Evolutionary conservation across 53 echinoderm and acorn worm genomes (phyloP).

Genomic region (Holothuria scabra): DNA sequence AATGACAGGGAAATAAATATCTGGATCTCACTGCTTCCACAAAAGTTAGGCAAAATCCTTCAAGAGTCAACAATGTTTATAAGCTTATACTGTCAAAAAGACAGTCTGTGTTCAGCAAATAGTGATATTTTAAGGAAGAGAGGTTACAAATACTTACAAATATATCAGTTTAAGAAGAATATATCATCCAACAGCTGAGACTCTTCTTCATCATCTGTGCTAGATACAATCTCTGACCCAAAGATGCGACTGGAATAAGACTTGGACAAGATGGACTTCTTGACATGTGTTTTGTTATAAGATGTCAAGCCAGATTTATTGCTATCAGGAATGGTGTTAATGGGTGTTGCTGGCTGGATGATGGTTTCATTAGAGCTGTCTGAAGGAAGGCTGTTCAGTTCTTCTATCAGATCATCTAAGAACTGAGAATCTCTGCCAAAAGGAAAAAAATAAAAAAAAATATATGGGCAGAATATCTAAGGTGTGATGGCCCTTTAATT

Average conservation of each 20-base stretch:
- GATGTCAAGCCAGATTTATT: background rate
- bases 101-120: no score
- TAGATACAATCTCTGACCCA: slow-evolving; percentile 32
- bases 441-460: background rate
- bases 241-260: background rate
- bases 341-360: background rate
- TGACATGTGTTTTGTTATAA: no score
- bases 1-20: background rate
- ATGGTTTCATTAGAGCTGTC: background rate
- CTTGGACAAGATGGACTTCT: no score
- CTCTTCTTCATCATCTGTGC: slow-evolving; percentile 69
- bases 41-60: no score
- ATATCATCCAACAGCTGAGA: slow-evolving; percentile 76
- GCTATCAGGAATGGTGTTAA: background rate
- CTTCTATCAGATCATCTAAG: slow-evolving; percentile 32
- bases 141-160: no score
- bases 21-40: no score
- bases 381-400: slow-evolving; percentile 13
- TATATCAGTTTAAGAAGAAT: slow-evolving; percentile 62
- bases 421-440: slow-evolving; percentile 16
- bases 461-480: no score
- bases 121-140: no score
- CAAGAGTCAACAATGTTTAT: no score
- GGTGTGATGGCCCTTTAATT: no score
- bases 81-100: no score